Conservation (phyloP, 2,888 invertebrate genomes). For the Dendrolimus pini region DNA sequence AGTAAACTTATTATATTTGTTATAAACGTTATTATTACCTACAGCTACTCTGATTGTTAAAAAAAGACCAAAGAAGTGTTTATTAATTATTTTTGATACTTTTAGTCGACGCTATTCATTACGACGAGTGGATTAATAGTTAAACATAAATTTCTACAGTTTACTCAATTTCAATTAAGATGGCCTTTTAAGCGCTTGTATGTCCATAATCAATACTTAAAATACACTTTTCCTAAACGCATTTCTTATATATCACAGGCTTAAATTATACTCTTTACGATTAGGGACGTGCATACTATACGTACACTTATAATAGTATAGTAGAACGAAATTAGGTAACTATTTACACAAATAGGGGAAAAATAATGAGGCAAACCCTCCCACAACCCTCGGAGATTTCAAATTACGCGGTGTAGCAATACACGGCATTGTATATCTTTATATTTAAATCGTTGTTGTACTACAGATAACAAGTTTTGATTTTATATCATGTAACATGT, state of each 20-base stretch:
- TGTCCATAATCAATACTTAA: conserved; percentile 47
- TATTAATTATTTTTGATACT: no score
- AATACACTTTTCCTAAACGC: conserved; percentile 57
- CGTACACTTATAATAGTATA: conserved; percentile 65
- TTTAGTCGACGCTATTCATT: no score
- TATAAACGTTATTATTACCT: no score
- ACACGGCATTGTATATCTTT: conserved; percentile 47
- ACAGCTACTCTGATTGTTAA: no score
- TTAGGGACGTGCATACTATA: conserved; percentile 74
- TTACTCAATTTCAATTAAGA: no score
- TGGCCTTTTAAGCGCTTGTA: conserved; percentile 14
- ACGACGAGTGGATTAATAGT: no score
- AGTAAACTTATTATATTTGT: no score
- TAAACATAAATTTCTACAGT: no score
- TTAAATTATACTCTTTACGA: conserved; percentile 69
- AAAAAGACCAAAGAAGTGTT: no score
- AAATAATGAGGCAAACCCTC: conserved; percentile 74
- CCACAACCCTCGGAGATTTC: conserved; percentile 75
- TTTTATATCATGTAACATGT: conserved; percentile 19
- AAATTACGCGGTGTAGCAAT: conserved; percentile 54
- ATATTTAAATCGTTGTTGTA: conserved; percentile 47
- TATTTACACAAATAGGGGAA: conserved; percentile 75
- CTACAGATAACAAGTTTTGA: conserved; percentile 42
- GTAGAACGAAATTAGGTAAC: conserved; percentile 68
- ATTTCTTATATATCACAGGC: conserved; percentile 74